A percentile compares a stretch with the other conserved stretches of the same genome.
Conservation (phyloP, 2,888 invertebrate species). For the Dicyrtoma fusca region DNA sequence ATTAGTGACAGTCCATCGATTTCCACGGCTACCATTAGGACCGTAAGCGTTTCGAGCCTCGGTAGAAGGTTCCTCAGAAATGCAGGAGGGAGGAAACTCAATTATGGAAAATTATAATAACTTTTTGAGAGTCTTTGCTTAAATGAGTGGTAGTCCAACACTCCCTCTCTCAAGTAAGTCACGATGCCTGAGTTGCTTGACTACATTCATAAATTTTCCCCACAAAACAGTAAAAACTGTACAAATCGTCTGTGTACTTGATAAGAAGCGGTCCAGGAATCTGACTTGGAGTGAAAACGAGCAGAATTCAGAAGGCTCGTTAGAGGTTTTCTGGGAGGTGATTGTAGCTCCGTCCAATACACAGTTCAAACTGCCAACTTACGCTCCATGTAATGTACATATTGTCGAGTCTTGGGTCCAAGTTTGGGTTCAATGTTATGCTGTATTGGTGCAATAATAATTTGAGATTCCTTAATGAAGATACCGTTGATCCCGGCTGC, state of each 20-base stretch:
- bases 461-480: conserved; percentile 35
- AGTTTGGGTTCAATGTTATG: not conserved
- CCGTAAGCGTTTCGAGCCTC: no score
- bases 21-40: not conserved
- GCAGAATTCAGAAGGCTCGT: conserved; percentile 26
- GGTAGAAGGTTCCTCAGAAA: not conserved
- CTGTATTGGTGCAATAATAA: conserved; percentile 21
- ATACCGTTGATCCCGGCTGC: conserved; percentile 26
- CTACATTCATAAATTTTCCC: conserved; percentile 2
- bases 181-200: conserved; percentile 24
- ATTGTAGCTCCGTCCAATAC: not conserved
- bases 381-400: no score
- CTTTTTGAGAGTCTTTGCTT: not conserved
- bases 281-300: conserved; percentile 26
- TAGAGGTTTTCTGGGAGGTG: conserved; percentile 30
- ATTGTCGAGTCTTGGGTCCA: no score
- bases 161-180: conserved; percentile 18
- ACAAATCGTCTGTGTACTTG: not conserved
- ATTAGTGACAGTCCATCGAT: conserved; percentile 24
- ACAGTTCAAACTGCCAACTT: no score
- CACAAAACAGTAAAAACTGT: not conserved
- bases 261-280: conserved; percentile 6
- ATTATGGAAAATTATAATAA: not conserved
- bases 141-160: not conserved
- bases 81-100: not conserved